Evolutionary conservation across 2,888 invertebrate species (phyloP), one percentile per base, ranked within the genome.

Genomic region (Cosmopolites sordidus): DNA sequence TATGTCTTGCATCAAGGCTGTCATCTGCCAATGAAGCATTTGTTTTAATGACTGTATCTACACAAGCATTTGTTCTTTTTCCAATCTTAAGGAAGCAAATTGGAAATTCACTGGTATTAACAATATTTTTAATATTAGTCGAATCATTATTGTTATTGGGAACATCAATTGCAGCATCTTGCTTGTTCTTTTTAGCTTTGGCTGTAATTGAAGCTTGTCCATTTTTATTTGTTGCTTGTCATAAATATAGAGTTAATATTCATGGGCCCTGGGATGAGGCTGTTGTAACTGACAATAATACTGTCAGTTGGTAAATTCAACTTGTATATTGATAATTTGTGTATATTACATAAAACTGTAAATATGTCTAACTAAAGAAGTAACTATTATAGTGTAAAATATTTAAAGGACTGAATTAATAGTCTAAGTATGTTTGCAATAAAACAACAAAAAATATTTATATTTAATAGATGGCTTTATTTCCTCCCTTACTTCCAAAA

Each of bases 221-320:
- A 0, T 69, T 81, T 2, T 79, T 85, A 69, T 93, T 90, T 75
- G 83, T 89, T 0, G 76, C 74, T 47, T 87, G 86, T 77, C 89
- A 91, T 67, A 83, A 77, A 30, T 84, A 86, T 69, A 93, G 92
- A 68, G 86, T 89, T 66, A 97, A 95, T 73, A 96, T 95, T 58
- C 89, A 96, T 73, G 97, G 97, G 0, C 97, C 97, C 0, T 98
- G 97, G 97, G 97, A 97, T 73, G 97, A 98, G 70, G 97, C 97
- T 9, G 76, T 90, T 63, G 84, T 86, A 58, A 82, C 81, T 66
- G 82, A 83, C 73, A 76, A 4, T 37, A 37, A 22, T 22, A 8
- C 8, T 22, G 8, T 22, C 3, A 22, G 22, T 3, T 22, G 8
- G 22, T 5, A 8, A 22, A n/a, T n/a, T n/a, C n/a, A n/a, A n/a